Conservation (phyloP, 2,113 vertebrate species). For the Sapajus apella region DNA sequence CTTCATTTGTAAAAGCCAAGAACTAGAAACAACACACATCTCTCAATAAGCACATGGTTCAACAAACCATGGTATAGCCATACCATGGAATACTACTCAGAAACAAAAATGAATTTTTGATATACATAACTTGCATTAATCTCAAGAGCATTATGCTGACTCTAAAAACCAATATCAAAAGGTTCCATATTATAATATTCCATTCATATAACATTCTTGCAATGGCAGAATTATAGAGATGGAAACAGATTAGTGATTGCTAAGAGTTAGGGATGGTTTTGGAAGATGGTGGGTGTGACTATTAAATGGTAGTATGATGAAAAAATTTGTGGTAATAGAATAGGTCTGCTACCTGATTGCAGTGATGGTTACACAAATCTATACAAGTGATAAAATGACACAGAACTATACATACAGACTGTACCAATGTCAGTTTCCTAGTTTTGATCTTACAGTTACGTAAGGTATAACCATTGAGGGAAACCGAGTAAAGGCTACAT, state of each 20-base stretch:
- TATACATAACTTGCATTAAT: neutral
- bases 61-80: neutral
- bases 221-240: constrained; percentile 28
- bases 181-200: neutral
- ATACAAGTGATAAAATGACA: neutral
- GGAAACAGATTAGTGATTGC: constrained; percentile 25
- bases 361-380: neutral
- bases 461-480: neutral
- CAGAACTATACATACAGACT: neutral
- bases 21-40: neutral
- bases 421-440: neutral
- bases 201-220: neutral
- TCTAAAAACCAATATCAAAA: neutral
- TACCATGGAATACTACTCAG: neutral
- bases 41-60: neutral
- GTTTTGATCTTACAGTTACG: neutral
- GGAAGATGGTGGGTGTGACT: neutral
- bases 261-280: neutral
- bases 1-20: neutral
- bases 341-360: neutral
- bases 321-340: neutral
- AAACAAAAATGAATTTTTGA: neutral
- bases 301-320: neutral
- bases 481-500: neutral
- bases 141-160: neutral